A percentile compares a stretch with the other conserved stretches of the same genome.
phyloP scores from a whole-genome alignment of 2,888 invertebrate species.

The Hyles lineata region DNA sequence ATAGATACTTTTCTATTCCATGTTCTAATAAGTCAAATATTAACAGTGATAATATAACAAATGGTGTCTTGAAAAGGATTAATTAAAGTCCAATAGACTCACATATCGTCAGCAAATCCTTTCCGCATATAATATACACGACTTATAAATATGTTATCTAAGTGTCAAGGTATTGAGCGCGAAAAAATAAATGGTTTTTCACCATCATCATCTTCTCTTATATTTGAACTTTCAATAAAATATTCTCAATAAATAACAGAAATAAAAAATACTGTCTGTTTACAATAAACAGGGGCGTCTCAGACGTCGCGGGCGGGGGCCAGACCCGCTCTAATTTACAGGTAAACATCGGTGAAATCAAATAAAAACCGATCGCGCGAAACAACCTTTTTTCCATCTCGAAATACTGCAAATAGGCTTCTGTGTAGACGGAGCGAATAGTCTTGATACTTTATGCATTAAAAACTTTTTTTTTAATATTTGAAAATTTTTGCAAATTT shows the following conservation, averaged over 20 bases:
- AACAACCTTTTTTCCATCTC: slow-evolving; percentile 83
- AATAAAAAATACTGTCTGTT: not conserved
- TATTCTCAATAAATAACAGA: not conserved
- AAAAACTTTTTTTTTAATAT: not conserved
- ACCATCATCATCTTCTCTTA: no score
- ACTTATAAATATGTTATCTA: no score
- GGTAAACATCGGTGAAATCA: slow-evolving; percentile 82
- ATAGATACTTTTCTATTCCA: no score
- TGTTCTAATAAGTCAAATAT: no score
- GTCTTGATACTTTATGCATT: slow-evolving; percentile 62
- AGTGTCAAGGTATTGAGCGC: no score
- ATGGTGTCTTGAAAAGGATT: no score
- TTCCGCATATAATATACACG: no score
- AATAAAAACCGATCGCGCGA: slow-evolving; percentile 83
- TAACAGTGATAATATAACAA: no score
- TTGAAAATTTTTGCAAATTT: not conserved
- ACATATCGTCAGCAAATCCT: no score
- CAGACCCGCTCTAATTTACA: slow-evolving; percentile 73
- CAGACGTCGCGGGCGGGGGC: slow-evolving; percentile 54
- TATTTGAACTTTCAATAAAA: no score
- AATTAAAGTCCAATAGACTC: no score
- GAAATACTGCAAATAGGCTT: slow-evolving; percentile 75
- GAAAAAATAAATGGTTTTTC: no score
- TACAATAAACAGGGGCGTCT: slow-evolving; percentile 31
- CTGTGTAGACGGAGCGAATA: slow-evolving; percentile 41